Evolutionary conservation across 2,797 vertebrate species (phyloP).

Genomic region (Streptopelia turtur): DNA sequence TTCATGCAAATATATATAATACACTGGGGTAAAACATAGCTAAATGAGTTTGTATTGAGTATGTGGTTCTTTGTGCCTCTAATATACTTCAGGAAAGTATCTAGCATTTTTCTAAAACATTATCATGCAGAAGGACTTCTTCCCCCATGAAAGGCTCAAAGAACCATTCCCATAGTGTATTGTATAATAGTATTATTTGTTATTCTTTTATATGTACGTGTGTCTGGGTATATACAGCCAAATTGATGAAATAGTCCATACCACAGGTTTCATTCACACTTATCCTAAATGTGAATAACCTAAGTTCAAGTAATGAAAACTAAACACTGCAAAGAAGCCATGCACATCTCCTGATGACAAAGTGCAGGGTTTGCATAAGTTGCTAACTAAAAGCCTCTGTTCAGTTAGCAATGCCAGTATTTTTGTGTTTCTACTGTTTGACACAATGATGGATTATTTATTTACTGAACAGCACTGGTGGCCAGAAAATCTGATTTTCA

Average conservation of each 20-base stretch:
- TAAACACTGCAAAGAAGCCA: not conserved
- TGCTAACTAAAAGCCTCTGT: constrained; percentile 70
- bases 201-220: not conserved
- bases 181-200: not conserved
- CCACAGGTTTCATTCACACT: not conserved
- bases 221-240: not conserved
- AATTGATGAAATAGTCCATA: not conserved
- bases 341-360: constrained; percentile 35
- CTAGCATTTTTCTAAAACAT: not conserved
- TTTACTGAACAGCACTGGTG: constrained; percentile 84
- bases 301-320: constrained; percentile 67
- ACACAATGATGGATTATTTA: constrained; percentile 92
- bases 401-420: constrained; percentile 70
- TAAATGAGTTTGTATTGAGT: not conserved
- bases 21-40: not conserved
- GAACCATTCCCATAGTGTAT: not conserved
- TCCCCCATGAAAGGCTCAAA: not conserved
- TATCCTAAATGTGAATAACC: constrained; percentile 25
- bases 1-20: not conserved
- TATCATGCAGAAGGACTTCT: not conserved
- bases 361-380: constrained; percentile 60
- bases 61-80: not conserved
- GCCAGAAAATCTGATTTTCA: constrained; percentile 89
- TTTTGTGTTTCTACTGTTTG: constrained; percentile 79
- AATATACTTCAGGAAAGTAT: not conserved